Conservation (phyloP, 2,797 vertebrate species). For the Notamacropus eugenii region DNA sequence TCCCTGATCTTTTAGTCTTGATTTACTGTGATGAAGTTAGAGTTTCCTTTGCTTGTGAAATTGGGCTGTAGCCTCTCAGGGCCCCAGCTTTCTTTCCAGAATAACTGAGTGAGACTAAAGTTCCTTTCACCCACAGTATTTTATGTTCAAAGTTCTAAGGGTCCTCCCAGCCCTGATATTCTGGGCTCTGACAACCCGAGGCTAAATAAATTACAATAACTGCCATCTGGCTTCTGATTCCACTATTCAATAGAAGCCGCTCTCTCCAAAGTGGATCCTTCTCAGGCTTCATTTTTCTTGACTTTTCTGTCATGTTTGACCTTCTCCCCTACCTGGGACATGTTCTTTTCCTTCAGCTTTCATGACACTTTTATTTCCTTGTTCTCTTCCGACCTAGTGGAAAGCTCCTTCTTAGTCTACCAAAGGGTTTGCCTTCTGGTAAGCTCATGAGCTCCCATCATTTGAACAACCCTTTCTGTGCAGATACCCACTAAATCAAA, state of each 20-base stretch:
- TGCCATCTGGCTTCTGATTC: not conserved
- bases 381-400: not conserved
- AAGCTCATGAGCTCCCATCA: not conserved
- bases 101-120: not conserved
- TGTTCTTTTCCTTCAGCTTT: not conserved
- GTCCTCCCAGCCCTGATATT: not conserved
- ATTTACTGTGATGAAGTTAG: not conserved
- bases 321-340: not conserved
- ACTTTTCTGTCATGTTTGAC: not conserved
- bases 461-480: not conserved
- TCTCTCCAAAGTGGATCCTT: not conserved
- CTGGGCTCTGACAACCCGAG: not conserved
- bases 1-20: not conserved
- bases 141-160: not conserved
- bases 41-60: not conserved
- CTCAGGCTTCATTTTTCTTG: not conserved
- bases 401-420: not conserved
- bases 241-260: not conserved
- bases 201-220: not conserved
- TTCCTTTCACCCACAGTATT: not conserved
- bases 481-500: not conserved
- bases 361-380: not conserved
- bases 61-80: not conserved
- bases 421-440: not conserved
- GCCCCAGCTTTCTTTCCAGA: not conserved